phyloP scores from a whole-genome alignment of 2,888 invertebrate genomes.

The Metallyticus violacea region DNA sequence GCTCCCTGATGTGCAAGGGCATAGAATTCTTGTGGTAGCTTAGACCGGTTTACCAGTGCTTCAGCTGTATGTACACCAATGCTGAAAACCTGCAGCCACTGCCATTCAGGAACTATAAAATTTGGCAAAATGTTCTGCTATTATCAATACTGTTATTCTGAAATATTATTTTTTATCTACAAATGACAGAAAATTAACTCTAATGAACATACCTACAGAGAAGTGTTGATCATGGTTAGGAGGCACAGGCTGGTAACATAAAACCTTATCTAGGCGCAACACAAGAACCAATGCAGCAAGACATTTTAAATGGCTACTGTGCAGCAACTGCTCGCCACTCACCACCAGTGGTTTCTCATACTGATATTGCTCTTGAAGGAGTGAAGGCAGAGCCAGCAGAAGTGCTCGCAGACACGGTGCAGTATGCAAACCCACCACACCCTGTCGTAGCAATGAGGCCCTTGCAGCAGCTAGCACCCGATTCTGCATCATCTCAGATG shows the following conservation, averaged over 20 bases:
- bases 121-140: not conserved
- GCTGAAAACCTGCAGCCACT: constrained; percentile 57
- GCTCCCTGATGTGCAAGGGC: not conserved
- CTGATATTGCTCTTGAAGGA: constrained; percentile 52
- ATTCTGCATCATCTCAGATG: constrained; percentile 47
- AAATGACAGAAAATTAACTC: not conserved
- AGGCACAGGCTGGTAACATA: constrained; percentile 51
- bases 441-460: constrained; percentile 50
- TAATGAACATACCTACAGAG: constrained; percentile 34
- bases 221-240: constrained; percentile 46
- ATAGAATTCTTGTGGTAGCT: constrained; percentile 48
- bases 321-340: constrained; percentile 57
- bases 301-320: constrained; percentile 58
- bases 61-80: constrained; percentile 55
- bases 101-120: constrained; percentile 48
- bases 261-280: constrained; percentile 52
- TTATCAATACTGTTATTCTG: not conserved
- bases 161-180: not conserved
- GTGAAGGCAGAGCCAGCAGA: constrained; percentile 50
- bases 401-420: constrained; percentile 54
- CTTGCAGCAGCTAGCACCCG: constrained; percentile 53
- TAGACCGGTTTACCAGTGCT: constrained; percentile 51
- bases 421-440: constrained; percentile 52
- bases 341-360: constrained; percentile 57
- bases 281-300: constrained; percentile 54